Conservation (phyloP, 1,140 invertebrate species). For the Drosophila equinoxialis region DNA sequence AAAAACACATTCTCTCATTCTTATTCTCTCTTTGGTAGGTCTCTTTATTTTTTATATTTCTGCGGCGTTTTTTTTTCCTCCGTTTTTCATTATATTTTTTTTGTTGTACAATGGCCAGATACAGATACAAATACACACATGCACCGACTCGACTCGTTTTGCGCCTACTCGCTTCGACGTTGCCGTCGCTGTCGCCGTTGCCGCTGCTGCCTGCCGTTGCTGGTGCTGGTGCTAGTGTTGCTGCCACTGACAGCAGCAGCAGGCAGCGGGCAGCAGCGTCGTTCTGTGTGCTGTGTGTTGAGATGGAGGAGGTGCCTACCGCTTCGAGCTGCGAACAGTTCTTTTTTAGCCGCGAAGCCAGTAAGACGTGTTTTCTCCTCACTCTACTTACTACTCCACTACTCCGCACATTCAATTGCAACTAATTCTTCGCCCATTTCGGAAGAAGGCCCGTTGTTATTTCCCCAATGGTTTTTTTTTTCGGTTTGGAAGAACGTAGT, state of each 20-base stretch:
- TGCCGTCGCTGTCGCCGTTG: slow-evolving; percentile 17
- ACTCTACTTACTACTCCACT: slow-evolving; percentile 25
- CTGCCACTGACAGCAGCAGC: neutral
- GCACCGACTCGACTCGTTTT: slow-evolving; percentile 51
- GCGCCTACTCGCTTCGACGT: slow-evolving; percentile 37
- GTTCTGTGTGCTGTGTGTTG: slow-evolving; percentile 20
- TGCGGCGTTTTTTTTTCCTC: slow-evolving; percentile 12
- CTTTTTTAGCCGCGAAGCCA: slow-evolving; percentile 81
- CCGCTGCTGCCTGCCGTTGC: neutral
- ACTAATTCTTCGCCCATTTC: slow-evolving; percentile 9
- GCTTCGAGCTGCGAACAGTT: slow-evolving; percentile 47
- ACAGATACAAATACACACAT: slow-evolving; percentile 29
- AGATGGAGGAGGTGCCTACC: slow-evolving; percentile 53
- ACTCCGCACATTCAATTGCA: neutral
- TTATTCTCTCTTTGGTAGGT: slow-evolving; percentile 55
- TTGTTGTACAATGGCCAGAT: slow-evolving; percentile 44
- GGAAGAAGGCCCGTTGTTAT: slow-evolving; percentile 1
- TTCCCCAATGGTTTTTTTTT: neutral
- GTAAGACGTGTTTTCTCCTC: slow-evolving; percentile 82
- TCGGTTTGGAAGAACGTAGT: slow-evolving; percentile 44
- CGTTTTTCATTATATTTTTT: slow-evolving; percentile 30
- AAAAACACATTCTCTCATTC: slow-evolving; percentile 24
- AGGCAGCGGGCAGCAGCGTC: slow-evolving; percentile 7
- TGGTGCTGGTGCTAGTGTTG: neutral
- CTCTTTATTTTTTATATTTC: slow-evolving; percentile 27